Evolutionary conservation across 1,140 invertebrate species (phyloP), one percentile per base, ranked within the genome.

Genomic region (Drosophila asahinai): DNA sequence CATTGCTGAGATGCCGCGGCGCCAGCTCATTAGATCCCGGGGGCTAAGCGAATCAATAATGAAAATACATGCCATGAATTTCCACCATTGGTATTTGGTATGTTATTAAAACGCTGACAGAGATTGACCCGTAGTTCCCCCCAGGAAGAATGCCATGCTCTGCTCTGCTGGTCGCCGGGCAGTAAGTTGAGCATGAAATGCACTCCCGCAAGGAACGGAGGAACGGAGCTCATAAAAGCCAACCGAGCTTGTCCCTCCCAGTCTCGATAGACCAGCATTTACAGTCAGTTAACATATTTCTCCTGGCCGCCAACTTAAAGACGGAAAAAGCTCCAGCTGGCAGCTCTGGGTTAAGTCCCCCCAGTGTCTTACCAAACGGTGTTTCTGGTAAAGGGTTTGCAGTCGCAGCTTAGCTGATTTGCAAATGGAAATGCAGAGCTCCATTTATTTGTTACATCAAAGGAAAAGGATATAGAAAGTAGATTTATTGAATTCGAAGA

Each of bases 151-250:
- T 49, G 45, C 17, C 14, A 38, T 7, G 54, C 14, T 25, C 8
- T 36, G 54, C 54, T 57, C 54, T 57, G 54, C 4, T 57, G 54
- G 54, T 8, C 60, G 27, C 40, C 55, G 30, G 43, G 17, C 43
- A 49, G 49, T 47, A 59, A 81, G 57, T 81, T 43, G 40, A 63
- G 58, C 74, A 58, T 82, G 47, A 82, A 82, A 78, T 82, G 76
- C 81, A 71, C 40, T 67, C 48, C 65, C 30, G 62, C 48, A 64
- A 36, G 45, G 15, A 25, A 4, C 22, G 22, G 22, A 43, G 49
- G 42, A 62, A 6, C 27, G 17, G 22, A 67, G 43, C 45, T 71
- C 83, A 59, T 73, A 62, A 72, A 87, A 64, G 15, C 65, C 73
- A 78, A 61, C 77, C 77, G 59, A 73, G 82, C 49, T 64, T 75